These are phyloP conservation scores for Eupithecia dodoneata DNA, from an alignment of 2,888 invertebrate genomes.

Conservation along the genomic window DNA sequence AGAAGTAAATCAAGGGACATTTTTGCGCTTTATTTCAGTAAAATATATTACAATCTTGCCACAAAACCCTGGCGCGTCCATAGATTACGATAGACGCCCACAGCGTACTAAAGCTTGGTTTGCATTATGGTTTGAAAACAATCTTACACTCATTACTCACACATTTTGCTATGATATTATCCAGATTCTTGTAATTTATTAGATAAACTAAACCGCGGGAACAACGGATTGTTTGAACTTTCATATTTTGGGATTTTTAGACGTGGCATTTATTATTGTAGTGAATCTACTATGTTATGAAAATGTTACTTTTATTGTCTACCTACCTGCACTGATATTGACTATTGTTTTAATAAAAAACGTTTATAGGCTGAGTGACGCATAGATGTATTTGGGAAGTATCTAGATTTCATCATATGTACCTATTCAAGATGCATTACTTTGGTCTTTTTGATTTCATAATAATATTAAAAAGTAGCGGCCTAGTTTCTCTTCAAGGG, in stretches of 20 bases:
- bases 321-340: background rate
- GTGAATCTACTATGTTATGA: background rate
- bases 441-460: background rate
- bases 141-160: slow-evolving; percentile 67
- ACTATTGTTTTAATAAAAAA: background rate
- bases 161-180: slow-evolving; percentile 64
- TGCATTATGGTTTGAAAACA: slow-evolving; percentile 50
- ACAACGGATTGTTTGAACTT: slow-evolving; percentile 55
- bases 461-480: background rate
- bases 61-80: slow-evolving; percentile 5
- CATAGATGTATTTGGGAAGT: background rate
- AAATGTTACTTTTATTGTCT: background rate
- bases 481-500: background rate
- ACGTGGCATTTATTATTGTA: slow-evolving; percentile 13
- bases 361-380: background rate
- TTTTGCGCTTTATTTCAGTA: background rate
- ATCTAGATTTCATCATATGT: background rate
- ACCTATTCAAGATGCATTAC: background rate
- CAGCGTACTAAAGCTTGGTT: slow-evolving; percentile 39
- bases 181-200: slow-evolving; percentile 76
- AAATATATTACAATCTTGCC: background rate
- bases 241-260: slow-evolving; percentile 42
- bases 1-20: background rate
- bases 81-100: slow-evolving; percentile 45
- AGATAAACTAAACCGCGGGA: slow-evolving; percentile 54